A percentile compares a stretch with the other conserved stretches of the same genome.
phyloP scores from a whole-genome alignment of 2,888 invertebrate species.

The Sussaba pulchella region DNA sequence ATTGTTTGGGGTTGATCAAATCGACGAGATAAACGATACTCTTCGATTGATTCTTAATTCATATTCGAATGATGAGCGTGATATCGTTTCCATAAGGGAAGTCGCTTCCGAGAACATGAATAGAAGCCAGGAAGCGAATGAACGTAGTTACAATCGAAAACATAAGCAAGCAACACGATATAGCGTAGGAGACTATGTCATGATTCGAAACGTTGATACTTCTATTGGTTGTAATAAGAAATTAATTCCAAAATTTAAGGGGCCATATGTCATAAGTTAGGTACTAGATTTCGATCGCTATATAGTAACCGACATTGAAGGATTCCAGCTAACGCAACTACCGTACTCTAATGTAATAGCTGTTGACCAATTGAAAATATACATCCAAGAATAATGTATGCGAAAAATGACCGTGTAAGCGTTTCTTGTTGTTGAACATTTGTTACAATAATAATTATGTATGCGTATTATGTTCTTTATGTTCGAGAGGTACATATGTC shows the following conservation, averaged over 20 bases:
- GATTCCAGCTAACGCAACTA: conserved; percentile 46
- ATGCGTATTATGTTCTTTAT: too few relatives aligned
- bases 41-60: conserved; percentile 31
- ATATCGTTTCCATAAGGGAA: too few relatives aligned
- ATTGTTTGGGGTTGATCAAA: conserved; percentile 74
- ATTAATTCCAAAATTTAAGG: conserved; percentile 71
- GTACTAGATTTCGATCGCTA: conserved; percentile 72
- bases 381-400: conserved; percentile 22
- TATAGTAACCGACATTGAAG: conserved; percentile 59
- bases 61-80: too few relatives aligned
- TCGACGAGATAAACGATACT: conserved; percentile 40
- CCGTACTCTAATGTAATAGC: conserved; percentile 55
- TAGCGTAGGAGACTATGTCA: conserved; percentile 54
- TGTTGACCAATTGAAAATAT: too few relatives aligned
- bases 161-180: conserved; percentile 32
- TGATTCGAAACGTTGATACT: conserved; percentile 71
- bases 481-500: too few relatives aligned
- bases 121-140: conserved; percentile 36
- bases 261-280: conserved; percentile 72
- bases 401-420: too few relatives aligned
- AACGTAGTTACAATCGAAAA: conserved; percentile 40
- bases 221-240: conserved; percentile 70
- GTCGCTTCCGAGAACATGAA: background rate
- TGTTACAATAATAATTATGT: too few relatives aligned
- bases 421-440: too few relatives aligned